Evolutionary conservation across 2,888 invertebrate species (phyloP).

Genomic region (Eupithecia centaureata): DNA sequence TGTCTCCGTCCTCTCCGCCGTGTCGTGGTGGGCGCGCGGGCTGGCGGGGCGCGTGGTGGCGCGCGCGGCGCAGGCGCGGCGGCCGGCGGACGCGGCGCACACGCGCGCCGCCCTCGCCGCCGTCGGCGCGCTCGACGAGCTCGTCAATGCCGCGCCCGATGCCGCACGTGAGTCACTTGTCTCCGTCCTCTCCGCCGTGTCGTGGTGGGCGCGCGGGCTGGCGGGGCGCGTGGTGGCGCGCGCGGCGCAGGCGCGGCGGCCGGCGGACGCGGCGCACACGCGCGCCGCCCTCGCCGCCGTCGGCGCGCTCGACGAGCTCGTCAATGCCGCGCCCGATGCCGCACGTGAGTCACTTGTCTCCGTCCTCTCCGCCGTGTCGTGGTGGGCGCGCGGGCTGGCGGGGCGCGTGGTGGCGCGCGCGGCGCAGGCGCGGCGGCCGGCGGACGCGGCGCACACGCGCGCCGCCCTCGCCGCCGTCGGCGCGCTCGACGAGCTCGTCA

Average conservation of each 20-base stretch:
- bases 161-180: constrained; percentile 59
- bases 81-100: constrained; percentile 58
- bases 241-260: constrained; percentile 61
- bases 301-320: constrained; percentile 68
- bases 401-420: constrained; percentile 67
- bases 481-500: constrained; percentile 69
- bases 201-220: constrained; percentile 77
- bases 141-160: constrained; percentile 66
- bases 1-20: constrained; percentile 40
- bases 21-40: constrained; percentile 77
- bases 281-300: constrained; percentile 67
- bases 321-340: constrained; percentile 63
- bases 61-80: constrained; percentile 64
- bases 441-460: constrained; percentile 58
- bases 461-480: constrained; percentile 67
- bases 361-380: constrained; percentile 54
- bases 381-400: constrained; percentile 77
- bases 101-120: constrained; percentile 66
- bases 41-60: constrained; percentile 66
- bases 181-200: constrained; percentile 48
- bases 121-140: constrained; percentile 67
- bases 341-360: constrained; percentile 58
- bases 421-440: constrained; percentile 57
- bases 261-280: constrained; percentile 58
- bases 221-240: constrained; percentile 66